Base-by-base conservation (phyloP, 2,888 invertebrate species). In the Ornithoptera alexandrae region DNA sequence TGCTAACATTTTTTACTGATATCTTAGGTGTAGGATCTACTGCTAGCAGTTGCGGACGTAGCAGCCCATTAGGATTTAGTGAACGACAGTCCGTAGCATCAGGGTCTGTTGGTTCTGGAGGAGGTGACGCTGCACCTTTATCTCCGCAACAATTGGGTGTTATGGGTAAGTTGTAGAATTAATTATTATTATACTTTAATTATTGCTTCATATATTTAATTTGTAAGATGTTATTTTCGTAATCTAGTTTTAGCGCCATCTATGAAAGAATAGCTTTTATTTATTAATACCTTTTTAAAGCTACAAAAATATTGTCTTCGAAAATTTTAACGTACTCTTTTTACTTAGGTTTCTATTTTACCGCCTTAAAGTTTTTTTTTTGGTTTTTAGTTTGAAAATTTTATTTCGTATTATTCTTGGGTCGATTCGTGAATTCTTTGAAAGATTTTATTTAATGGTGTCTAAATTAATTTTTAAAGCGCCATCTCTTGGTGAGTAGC, bases 71-170 rank as follows among this genome's bases (percentile, higher is more conserved):
- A 22, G 93, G 91, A 30, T 93, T 94, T 67, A 95, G 95, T 74
- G 96, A 96, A 81, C 93, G 95, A 15, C 84, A 94, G 59, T 96
- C 96, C 0, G 78, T 95, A 72, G 95, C 95, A 0, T 95, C 95
- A 0, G 95, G 95, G 0, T 95, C 95, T 57, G 89, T 95, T 68
- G 94, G 94, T 0, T 93, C 92, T 2, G 92, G 88, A 7, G 92
- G 92, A 17, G 93, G 93, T 60, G 94, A 94, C 74, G 94, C 95
- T 53, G 93, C 94, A 1, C 95, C 94, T 72, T 93, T 97, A 53
- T 96, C 97, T 4, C 97, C 97, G 1, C 97, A 97, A 82, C 97
- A 98, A 79, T 93, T 98, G 46, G 98, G 98, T 71, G 96, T 97
- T 42, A 96, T 98, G 95, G 98, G 97, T 96, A 88, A 95, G 95